Evolutionary conservation across 2,888 invertebrate genomes (phyloP), one percentile per base, ranked within the genome.

Genomic region (Lagria hirta): DNA sequence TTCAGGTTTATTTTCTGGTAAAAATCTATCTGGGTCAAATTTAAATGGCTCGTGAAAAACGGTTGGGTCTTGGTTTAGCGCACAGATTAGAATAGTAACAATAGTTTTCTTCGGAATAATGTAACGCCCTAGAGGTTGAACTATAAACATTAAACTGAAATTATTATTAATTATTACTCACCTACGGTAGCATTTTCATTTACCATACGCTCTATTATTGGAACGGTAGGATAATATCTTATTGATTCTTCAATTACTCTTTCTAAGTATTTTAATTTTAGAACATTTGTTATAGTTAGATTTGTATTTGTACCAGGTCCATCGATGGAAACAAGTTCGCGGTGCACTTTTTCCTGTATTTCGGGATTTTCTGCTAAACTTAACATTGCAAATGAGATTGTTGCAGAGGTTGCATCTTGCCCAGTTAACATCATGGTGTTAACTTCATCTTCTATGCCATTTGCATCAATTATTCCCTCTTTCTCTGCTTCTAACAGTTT

Each of bases 361-460:
- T 50, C 37, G 2, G 22, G 36, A 32, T 55, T 41, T 22, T 27
- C 46, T 5, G 57, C 48, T 4, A 60, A 11, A 17, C 48, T 47
- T 11, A 48, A 57, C 4, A 55, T 26, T 11, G 32, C 22, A 28
- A 55, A 60, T 21, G 53, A 36, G 12, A 51, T 18, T 4, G 44
- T 49, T 4, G 51, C 21, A 3, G 53, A 41, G 6, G 51, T 45
- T n/a, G 61, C 58, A 21, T 58, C 58, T 23, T 58, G 51, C 4
- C 56, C 58, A 55, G 73, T 75, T 51, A 77, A 77, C 70, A 77
- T 73, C 46, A 78, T 77, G 0, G 78, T 78, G 48, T 78, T 75
- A 4, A 77, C 73, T 60, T 78, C 75, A 54, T 77, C 75, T 22
- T 74, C 68, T 30, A 78, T 70, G 36, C 77, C 75, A n/a, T n/a